Base-by-base conservation (phyloP, 2,797 vertebrate species). In the Catamblyrhynchus diadema region DNA sequence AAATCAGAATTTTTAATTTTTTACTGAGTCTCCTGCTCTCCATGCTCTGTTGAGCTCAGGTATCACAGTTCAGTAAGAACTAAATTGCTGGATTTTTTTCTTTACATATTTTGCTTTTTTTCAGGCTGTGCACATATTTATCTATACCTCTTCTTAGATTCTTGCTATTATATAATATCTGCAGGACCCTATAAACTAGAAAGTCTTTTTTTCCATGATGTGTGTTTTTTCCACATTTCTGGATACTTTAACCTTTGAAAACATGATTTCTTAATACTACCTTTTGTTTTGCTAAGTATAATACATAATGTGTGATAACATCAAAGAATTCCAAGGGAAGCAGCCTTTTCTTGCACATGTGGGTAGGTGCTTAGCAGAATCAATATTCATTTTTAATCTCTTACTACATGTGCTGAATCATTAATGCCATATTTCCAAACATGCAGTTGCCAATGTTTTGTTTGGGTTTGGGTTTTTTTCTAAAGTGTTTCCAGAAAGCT, bases 361-460 rank as follows among this genome's bases (percentile, higher is more conserved):
- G 20, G 3, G 10, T 64, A 28, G 25, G 51, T 71, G 56, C 21
- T 77, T 67, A 80, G 10, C 11, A 80, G 32, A 37, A 80, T 60
- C 56, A 45, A 67, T 90, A 93, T 66, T 73, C 0, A 27, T 74
- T 81, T 90, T 88, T 61, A 84, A 53, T 86, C 27, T 86, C n/a
- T 53, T 72, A 6, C 21, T 83, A 32, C 33, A 6, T n/a, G 17
- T 56, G 18, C 3, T 51, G 59, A 74, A 66, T 83, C 53, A 45
- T 81, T 81, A 60, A 48, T 74, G 48, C 10, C 33, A 57, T 33
- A 67, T 87, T 89, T 89, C 24, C 9, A 85, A 87, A 59, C 16
- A 60, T 0, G 0, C 3, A 14, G 21, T 50, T 86, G 27, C 25
- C 27, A 78, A 11, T 17, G 2, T 41, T 88, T 25, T 35, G 15